Conservation (phyloP, 2,113 vertebrate genomes). For the Struthidea cinerea region DNA sequence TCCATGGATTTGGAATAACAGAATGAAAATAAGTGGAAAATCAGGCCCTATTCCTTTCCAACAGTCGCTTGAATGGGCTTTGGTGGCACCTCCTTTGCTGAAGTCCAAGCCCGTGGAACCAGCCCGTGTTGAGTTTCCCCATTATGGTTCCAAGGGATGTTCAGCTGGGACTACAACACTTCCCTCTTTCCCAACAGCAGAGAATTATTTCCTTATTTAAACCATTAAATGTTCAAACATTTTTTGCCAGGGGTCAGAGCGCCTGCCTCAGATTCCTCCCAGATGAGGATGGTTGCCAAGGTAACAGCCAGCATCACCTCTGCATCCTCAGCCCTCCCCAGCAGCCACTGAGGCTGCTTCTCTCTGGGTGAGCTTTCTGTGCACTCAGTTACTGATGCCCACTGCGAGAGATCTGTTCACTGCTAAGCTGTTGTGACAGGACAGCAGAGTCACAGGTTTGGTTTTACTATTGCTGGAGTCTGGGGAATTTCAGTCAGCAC, state of each 20-base stretch:
- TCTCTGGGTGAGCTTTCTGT: not conserved
- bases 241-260: constrained; percentile 10
- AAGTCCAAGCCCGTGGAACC: not conserved
- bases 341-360: rapidly evolving
- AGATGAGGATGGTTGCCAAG: constrained; percentile 28
- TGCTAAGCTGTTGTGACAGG: not conserved
- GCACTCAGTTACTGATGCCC: not conserved
- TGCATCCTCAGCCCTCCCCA: not conserved
- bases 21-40: not conserved
- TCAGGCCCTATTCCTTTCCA: not conserved
- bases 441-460: not conserved
- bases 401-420: not conserved
- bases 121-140: not conserved
- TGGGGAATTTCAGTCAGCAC: not conserved
- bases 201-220: not conserved
- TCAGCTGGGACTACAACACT: not conserved
- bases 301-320: constrained; percentile 33
- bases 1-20: not conserved
- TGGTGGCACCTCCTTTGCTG: not conserved
- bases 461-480: not conserved
- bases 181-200: not conserved
- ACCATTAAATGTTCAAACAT: not conserved
- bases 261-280: not conserved
- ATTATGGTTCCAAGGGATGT: not conserved
- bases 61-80: not conserved